Evolutionary conservation across 2,888 invertebrate species (phyloP), one percentile per base, ranked within the genome.

Genomic region (Drosophila nr. fundita): DNA sequence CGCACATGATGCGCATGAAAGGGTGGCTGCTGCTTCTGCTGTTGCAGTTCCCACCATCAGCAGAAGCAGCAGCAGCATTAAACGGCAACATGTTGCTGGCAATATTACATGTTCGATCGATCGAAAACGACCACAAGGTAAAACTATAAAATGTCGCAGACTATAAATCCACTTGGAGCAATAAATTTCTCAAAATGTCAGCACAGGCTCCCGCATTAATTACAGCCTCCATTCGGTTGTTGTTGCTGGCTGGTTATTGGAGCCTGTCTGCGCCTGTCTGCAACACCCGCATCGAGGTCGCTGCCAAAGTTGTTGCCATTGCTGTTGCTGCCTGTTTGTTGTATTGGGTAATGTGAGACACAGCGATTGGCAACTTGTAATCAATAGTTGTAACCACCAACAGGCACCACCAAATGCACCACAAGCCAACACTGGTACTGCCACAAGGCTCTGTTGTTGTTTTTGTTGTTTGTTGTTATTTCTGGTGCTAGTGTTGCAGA

Each of bases 151-250:
- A 87, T 87, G 87, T 87, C 87, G 87, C 87, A 91, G 87, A 87
- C 87, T 88, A 87, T 87, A 87, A 87, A 87, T 87, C 87, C 87
- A 87, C 87, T 90, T 88, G 87, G 80, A 76, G 91, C 91, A 90
- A 87, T 87, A 87, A 87, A 87, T 87, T 87, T 87, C 87, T 90
- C 90, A 87, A 87, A 87, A 90, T 87, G 87, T 87, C 87, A 87
- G 91, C 90, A 78, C 90, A 85, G 87, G 91, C 89, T 91, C 89
- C 89, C 89, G 89, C 89, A 89, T 89, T 89, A 91, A 91, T 91
- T 91, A 89, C 90, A 88, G 79, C 74, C 83, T 84, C 78, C 73
- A 70, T 59, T 67, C 74, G 71, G 61, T 24, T 45, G 24, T 24
- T 69, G 64, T 49, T 72, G 68, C 57, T 76, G 65, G 73, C 59